Conservation (phyloP, 2,888 invertebrate genomes). For the Bombyx huttoni region DNA sequence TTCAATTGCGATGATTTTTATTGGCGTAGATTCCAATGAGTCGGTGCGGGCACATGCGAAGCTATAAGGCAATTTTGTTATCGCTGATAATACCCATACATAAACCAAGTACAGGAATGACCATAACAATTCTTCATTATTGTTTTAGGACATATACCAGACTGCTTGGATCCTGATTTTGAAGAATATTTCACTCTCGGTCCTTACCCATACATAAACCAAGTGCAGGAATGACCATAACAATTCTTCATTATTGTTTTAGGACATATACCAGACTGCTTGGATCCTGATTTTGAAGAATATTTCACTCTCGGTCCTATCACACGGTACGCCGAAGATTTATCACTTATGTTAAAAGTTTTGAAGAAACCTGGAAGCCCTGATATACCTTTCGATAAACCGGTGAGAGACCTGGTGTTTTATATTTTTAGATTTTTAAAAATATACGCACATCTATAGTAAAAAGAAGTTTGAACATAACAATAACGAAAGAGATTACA, state of each 20-base stretch:
- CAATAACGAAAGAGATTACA: too few relatives aligned
- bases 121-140: not conserved
- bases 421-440: too few relatives aligned
- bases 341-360: conserved; percentile 81
- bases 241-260: conserved; percentile 1
- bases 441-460: too few relatives aligned
- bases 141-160: conserved; percentile 75
- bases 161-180: conserved; percentile 74
- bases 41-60: too few relatives aligned
- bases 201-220: too few relatives aligned
- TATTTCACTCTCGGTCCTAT: conserved; percentile 89
- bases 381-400: conserved; percentile 38
- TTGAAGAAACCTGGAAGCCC: conserved; percentile 68
- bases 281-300: conserved; percentile 74
- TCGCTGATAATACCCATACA: too few relatives aligned
- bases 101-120: too few relatives aligned
- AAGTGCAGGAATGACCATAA: too few relatives aligned
- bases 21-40: too few relatives aligned
- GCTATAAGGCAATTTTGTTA: too few relatives aligned
- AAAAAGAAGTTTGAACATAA: too few relatives aligned
- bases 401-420: not conserved
- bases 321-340: conserved; percentile 88
- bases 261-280: conserved; percentile 78
- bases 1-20: too few relatives aligned
- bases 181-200: conserved; percentile 84